These are phyloP conservation scores for Meteorus cinctellus DNA, from an alignment of 2,888 invertebrate genomes.

Conservation along the genomic window DNA sequence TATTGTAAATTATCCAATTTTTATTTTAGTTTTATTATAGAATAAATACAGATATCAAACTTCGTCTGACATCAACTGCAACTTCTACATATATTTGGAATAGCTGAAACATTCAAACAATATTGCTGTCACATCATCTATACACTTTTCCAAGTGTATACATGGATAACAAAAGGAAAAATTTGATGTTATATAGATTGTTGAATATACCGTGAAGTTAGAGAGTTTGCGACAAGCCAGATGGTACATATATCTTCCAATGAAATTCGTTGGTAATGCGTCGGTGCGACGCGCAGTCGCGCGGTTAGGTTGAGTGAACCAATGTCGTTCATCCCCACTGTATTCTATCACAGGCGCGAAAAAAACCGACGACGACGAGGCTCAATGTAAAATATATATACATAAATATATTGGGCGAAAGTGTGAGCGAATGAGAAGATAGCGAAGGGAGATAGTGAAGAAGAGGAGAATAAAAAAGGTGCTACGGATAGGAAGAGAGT, in stretches of 20 bases:
- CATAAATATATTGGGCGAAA: background rate
- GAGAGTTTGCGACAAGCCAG: conserved; percentile 35
- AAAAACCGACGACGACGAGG: conserved; percentile 36
- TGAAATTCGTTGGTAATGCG: conserved; percentile 64
- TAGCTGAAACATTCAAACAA: no score
- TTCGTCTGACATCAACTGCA: no score
- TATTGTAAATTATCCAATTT: no score
- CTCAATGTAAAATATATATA: conserved; percentile 49
- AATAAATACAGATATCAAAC: no score
- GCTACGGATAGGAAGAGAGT: conserved; percentile 45
- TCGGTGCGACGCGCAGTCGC: conserved; percentile 46
- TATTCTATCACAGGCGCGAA: conserved; percentile 32
- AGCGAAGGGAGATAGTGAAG: conserved; percentile 11
- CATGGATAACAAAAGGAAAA: background rate
- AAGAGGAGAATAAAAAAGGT: conserved; percentile 48
- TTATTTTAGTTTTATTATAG: no score
- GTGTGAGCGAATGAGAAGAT: background rate
- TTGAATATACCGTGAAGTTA: background rate
- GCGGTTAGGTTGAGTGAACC: conserved; percentile 34
- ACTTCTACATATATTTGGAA: no score
- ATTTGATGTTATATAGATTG: background rate
- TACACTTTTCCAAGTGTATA: no score
- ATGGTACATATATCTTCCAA: conserved; percentile 61
- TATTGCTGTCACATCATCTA: no score
- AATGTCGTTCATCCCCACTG: conserved; percentile 44